Conservation (phyloP, 2,888 invertebrate genomes). For the Tenthredo scrophulariae region DNA sequence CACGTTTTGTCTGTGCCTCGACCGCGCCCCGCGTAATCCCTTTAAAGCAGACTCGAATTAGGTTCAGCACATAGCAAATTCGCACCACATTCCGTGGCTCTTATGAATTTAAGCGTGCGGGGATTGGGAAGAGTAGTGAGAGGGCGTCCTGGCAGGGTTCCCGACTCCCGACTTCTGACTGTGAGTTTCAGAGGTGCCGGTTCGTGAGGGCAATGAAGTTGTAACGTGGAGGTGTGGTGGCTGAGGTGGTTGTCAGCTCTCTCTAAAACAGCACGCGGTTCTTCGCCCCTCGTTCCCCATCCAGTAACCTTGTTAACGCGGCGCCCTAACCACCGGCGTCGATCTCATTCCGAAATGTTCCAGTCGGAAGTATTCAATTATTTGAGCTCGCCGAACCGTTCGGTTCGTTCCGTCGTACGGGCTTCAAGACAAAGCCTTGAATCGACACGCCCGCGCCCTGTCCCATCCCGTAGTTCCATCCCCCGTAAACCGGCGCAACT, state of each 20-base stretch:
- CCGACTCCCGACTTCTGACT: slow-evolving; percentile 31
- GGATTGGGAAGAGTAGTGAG: slow-evolving; percentile 54
- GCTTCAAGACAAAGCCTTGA: slow-evolving; percentile 43
- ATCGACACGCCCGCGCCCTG: slow-evolving; percentile 24
- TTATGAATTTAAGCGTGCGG: slow-evolving; percentile 71
- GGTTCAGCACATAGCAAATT: slow-evolving; percentile 73
- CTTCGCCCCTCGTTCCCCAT: slow-evolving; percentile 58
- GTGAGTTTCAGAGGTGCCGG: slow-evolving; percentile 54
- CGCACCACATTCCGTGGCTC: slow-evolving; percentile 72
- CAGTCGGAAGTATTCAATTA: slow-evolving; percentile 69
- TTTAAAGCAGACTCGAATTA: slow-evolving; percentile 72
- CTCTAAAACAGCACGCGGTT: slow-evolving; percentile 51
- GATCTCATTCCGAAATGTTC: slow-evolving; percentile 68
- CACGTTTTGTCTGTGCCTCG: slow-evolving; percentile 42
- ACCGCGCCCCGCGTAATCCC: slow-evolving; percentile 68
- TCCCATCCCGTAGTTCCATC: neutral
- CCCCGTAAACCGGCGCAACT: slow-evolving; percentile 1
- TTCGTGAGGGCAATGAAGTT: slow-evolving; percentile 62
- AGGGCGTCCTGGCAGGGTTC: slow-evolving; percentile 55
- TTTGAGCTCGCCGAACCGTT: slow-evolving; percentile 61
- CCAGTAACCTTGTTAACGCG: slow-evolving; percentile 64
- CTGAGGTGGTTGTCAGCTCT: slow-evolving; percentile 55
- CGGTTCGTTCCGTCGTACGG: slow-evolving; percentile 48
- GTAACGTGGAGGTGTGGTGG: slow-evolving; percentile 61
- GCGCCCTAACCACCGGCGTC: slow-evolving; percentile 56